Base-by-base conservation (phyloP, 2,888 invertebrate genomes). In the Ophion costatus region DNA sequence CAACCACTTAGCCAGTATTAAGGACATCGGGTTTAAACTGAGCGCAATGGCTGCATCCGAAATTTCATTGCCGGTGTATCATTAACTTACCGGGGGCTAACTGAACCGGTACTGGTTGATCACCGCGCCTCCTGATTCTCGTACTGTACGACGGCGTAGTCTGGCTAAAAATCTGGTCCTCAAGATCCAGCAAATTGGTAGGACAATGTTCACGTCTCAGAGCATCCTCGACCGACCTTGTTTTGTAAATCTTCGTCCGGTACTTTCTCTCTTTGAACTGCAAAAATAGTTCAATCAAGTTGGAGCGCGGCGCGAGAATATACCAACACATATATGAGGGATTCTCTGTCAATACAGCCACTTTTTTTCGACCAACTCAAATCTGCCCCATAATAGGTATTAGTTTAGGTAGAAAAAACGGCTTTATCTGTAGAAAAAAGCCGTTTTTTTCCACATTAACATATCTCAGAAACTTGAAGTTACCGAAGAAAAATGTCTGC, bases 91-190 rank as follows among this genome's bases (percentile, higher is more conserved):
- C 63, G 22, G 67, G 88, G 82, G 90, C 89, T 87, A 93, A 95
- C 95, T 94, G 93, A 94, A 95, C 88, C 75, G 95, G 95, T 86
- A 59, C 57, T 0, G 95, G 94, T 82, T 96, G 94, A 56, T 97
- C 97, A 84, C 96, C 96, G 89, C 96, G 94, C 87, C 94, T 91
- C 86, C 94, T 94, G 85, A 94, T 75, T 83, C 92, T 89, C 56
- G 93, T 93, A 5, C 89, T 83, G 80, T 81, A 75, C 29, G 76
- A 51, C 64, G 75, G n/a, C 42, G 85, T 70, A 45, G 84, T 59
- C 4, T 24, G 67, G 14, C 66, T 61, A 20, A 66, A 61, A 11
- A 59, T 61, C 56, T 61, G 6, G 17, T 79, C 84, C 63, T 86
- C 93, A 22, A 90, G 83, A 82, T 90, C 89, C 38, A 89, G 73